phyloP scores from a whole-genome alignment of 2,113 vertebrate genomes.

The Centropus bengalensis region DNA sequence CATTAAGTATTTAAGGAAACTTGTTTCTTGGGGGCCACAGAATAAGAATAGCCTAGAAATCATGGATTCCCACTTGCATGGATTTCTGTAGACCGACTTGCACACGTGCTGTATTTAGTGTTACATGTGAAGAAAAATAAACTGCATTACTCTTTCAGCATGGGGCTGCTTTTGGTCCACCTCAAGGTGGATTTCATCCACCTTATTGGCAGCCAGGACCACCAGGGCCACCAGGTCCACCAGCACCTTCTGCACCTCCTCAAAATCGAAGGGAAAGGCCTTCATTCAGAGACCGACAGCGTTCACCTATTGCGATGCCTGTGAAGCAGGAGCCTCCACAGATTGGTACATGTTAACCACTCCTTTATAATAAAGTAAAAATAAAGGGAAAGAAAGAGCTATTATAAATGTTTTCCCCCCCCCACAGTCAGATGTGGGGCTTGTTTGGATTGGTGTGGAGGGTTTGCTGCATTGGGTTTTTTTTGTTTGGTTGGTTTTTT shows the following conservation, averaged over 20 bases:
- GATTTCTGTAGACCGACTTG: conserved; percentile 77
- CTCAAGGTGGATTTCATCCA: conserved; percentile 89
- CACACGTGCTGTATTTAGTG: conserved; percentile 61
- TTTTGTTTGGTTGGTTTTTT: background rate
- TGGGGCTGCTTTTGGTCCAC: conserved; percentile 91
- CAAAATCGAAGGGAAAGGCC: conserved; percentile 94
- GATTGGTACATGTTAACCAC: conserved; percentile 84
- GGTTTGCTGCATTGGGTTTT: background rate
- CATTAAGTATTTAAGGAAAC: background rate
- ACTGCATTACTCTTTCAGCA: conserved; percentile 88
- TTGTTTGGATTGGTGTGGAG: background rate
- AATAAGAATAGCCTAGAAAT: conserved; percentile 63
- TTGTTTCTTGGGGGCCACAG: conserved; percentile 41
- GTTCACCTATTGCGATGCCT: conserved; percentile 91
- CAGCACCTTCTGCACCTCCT: conserved; percentile 89
- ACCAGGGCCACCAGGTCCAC: conserved; percentile 81
- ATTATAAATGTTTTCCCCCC: background rate
- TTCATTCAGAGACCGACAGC: conserved; percentile 90
- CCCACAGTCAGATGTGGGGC: background rate
- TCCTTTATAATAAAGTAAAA: background rate
- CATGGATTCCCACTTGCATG: conserved; percentile 73
- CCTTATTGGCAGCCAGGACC: conserved; percentile 97
- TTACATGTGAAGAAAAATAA: conserved; percentile 82
- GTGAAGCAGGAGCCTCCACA: conserved; percentile 92
- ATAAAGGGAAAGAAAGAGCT: background rate